Evolutionary conservation across 2,113 vertebrate genomes (phyloP), one percentile per base, ranked within the genome.

Genomic region (Ceyx cyanopectus): DNA sequence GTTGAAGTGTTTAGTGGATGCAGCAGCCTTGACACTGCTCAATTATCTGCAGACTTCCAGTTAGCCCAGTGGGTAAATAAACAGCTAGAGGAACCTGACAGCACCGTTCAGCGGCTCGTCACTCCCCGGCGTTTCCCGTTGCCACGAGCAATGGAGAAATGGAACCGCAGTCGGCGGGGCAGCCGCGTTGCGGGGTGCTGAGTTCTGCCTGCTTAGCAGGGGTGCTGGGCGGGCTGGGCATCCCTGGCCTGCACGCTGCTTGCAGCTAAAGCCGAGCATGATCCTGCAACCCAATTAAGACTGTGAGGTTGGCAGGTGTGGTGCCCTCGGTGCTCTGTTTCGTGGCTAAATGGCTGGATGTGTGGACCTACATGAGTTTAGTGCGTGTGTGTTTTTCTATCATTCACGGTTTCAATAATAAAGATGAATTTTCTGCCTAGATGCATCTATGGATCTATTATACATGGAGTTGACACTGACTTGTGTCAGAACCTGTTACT

Each of bases 301-400:
- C 14, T 1, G 8, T 2, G 29, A 23, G 53, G 54, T 16, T 19
- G 50, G 0, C 2, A 4, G 62, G 23, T 8, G 6, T 0, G n/a
- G 20, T 21, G 57, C 58, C 75, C 37, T 5, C 23, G 10, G 3
- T 7, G 23, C n/a, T 10, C 14, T 9, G 1, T 15, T 18, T 15
- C 3, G 2, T 2, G n/a, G 57, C 70, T 18, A 18, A 12, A 63
- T 4, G 54, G 14, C 76, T 17, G 32, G 1, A 23, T 10, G 37
- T 3, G 0, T 7, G 37, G 6, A 12, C 19, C 0, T 10, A 24
- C 27, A 0, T 1, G 37, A 5, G 57, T 11, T 66, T 1, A 32
- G 29, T 3, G 82, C 18, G 0, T 53, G 0, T 5, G 6, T 6
- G 75, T 60, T 54, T 54, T 65, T 24, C 57, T 45, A 0, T 5